Base-by-base conservation (phyloP, 1,140 invertebrate species). In the Atta texana region DNA sequence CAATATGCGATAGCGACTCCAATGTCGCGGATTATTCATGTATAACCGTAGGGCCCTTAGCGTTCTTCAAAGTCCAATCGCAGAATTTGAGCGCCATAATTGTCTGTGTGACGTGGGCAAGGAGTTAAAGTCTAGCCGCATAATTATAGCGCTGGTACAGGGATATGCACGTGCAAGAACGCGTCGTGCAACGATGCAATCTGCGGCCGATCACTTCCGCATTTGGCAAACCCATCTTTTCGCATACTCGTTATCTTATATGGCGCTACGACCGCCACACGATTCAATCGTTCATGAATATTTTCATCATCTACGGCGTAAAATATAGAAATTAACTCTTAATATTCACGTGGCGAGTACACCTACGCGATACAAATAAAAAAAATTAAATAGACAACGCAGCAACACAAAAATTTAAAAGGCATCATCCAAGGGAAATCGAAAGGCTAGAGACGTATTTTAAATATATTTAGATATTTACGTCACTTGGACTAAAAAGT, bases 91-190 rank as follows among this genome's bases (percentile, higher is more conserved):
- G 24, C 21, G 66, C 53, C 64, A n/a, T 81, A 63, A 85, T 76
- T 74, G 82, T 92, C 92, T 90, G 92, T 93, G 92, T 90, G 92
- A 92, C 91, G 93, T 90, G 89, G 92, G 92, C 91, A 93, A 93
- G 93, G 92, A 93, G 93, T 87, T 90, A 90, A 90, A 88, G 91
- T 91, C 87, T 91, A 91, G 91, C 87, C 87, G 88, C 87, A 84
- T 69, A 82, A 84, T 84, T 71, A 74, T 55, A 80, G 76, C 66
- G 69, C 57, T 34, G 49, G 31, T 53, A 69, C 57, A 88, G 88
- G 88, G 86, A 63, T 82, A 84, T 74, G 80, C 78, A 72, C 80
- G 80, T 82, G 80, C 80, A 74, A 75, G 24, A 24, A 61, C 68
- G 69, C 34, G 64, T 59, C 53, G 66, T 59, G 34, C 59, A 71